Conservation (phyloP, 2,888 invertebrate genomes). For the Podabrus alpinus region DNA sequence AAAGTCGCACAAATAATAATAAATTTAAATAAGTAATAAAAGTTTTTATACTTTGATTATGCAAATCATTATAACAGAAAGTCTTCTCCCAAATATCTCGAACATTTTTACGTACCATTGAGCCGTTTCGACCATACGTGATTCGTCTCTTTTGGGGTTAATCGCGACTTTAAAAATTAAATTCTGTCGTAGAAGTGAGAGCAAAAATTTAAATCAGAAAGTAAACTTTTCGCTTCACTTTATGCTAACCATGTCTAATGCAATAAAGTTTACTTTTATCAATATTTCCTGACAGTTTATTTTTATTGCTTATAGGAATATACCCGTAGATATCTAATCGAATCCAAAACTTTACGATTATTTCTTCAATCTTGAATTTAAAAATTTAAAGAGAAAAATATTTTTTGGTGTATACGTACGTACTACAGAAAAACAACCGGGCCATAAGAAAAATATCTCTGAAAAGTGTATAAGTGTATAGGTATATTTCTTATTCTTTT, state of each 20-base stretch:
- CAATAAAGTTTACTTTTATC: not conserved
- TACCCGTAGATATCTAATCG: not conserved
- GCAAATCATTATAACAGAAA: too few species aligned
- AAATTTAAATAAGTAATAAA: not conserved
- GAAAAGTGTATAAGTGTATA: not conserved
- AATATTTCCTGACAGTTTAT: not conserved
- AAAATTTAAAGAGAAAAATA: not conserved
- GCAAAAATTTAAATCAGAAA: not conserved
- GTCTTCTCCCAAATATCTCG: too few species aligned
- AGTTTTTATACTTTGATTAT: too few species aligned
- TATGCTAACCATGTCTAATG: not conserved
- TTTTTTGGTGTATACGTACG: not conserved
- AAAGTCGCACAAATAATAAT: not conserved
- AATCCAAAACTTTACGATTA: not conserved
- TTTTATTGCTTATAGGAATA: not conserved
- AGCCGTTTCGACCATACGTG: not conserved
- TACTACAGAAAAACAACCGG: not conserved
- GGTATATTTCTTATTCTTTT: not conserved
- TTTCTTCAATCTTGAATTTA: not conserved
- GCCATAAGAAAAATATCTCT: not conserved
- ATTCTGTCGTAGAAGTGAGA: not conserved
- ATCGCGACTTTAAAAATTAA: not conserved
- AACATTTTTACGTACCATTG: too few species aligned
- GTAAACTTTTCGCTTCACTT: not conserved
- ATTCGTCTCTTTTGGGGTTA: not conserved